Conservation (phyloP, 2,797 vertebrate species). For the Melanotaenia parkinsoni region DNA sequence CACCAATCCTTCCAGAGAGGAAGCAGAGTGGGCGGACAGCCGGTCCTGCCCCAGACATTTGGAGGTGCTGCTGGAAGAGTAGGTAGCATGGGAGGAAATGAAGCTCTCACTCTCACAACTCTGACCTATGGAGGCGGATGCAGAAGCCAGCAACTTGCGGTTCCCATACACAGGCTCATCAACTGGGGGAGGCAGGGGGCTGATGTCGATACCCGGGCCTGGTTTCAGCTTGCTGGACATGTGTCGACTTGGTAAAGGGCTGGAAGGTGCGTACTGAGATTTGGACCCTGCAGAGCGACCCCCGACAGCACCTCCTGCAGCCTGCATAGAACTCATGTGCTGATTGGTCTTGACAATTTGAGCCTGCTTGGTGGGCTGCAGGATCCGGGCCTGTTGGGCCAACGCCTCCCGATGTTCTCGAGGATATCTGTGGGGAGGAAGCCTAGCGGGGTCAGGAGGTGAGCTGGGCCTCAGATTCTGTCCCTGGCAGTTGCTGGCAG, state of each 20-base stretch:
- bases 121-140: constrained; percentile 59
- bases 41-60: constrained; percentile 79
- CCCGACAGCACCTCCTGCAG: constrained; percentile 51
- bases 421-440: constrained; percentile 67
- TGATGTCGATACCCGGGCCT: constrained; percentile 84
- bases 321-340: constrained; percentile 87
- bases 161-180: constrained; percentile 79
- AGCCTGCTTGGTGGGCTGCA: constrained; percentile 94
- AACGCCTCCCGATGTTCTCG: constrained; percentile 85
- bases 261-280: constrained; percentile 87
- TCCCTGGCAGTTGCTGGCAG: constrained; percentile 62
- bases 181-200: constrained; percentile 68
- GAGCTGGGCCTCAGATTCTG: constrained; percentile 77
- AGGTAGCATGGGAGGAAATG: constrained; percentile 64
- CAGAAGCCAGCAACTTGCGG: constrained; percentile 63
- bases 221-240: constrained; percentile 78
- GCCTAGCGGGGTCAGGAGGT: constrained; percentile 74
- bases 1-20: constrained; percentile 77
- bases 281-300: constrained; percentile 72
- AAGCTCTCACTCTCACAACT: constrained; percentile 74
- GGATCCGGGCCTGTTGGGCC: constrained; percentile 85
- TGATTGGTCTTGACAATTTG: constrained; percentile 98
- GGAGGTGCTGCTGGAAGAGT: constrained; percentile 73
- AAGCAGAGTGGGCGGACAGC: constrained; percentile 77
- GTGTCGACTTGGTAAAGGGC: constrained; percentile 85